Percentiles rank a stretch among this genome's conserved stretches.
These are phyloP conservation scores for Notoglanidium macrostoma DNA, from an alignment of 2,797 vertebrate genomes.

Conservation along the genomic window DNA sequence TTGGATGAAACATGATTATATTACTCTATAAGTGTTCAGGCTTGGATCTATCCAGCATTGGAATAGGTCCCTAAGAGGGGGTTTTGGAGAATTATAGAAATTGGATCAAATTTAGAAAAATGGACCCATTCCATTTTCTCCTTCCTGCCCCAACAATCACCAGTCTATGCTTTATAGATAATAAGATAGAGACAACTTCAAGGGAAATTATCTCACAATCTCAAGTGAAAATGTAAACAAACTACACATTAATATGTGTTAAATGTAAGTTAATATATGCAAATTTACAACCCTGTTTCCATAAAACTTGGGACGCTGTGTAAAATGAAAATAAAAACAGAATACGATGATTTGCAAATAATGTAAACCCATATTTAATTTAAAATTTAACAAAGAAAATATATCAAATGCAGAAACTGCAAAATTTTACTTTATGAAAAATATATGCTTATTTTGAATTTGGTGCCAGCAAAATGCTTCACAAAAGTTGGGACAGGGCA, in stretches of 20 bases:
- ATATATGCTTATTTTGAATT: no score
- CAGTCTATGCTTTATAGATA: slow-evolving; percentile 55
- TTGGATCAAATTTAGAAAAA: slow-evolving; percentile 75
- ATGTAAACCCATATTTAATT: no score
- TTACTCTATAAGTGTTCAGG: slow-evolving; percentile 62
- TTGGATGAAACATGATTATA: slow-evolving; percentile 62
- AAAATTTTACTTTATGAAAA: no score
- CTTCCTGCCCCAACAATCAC: slow-evolving; percentile 45
- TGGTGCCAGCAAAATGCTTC: no score
- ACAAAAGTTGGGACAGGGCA: no score
- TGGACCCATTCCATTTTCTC: slow-evolving; percentile 58
- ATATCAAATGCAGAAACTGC: no score
- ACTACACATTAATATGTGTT: slow-evolving; percentile 33
- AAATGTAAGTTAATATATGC: background rate
- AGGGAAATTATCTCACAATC: background rate
- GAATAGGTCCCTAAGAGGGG: slow-evolving; percentile 64
- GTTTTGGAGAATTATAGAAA: slow-evolving; percentile 71
- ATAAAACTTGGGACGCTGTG: no score
- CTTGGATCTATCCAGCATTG: slow-evolving; percentile 57
- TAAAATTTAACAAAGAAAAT: no score
- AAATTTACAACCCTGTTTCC: background rate
- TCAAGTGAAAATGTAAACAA: slow-evolving; percentile 33
- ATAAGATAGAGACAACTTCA: slow-evolving; percentile 54
- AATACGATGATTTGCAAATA: no score
- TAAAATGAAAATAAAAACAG: no score